Conservation (phyloP, 2,888 invertebrate species). For the Drosophila nr. perissopoda region DNA sequence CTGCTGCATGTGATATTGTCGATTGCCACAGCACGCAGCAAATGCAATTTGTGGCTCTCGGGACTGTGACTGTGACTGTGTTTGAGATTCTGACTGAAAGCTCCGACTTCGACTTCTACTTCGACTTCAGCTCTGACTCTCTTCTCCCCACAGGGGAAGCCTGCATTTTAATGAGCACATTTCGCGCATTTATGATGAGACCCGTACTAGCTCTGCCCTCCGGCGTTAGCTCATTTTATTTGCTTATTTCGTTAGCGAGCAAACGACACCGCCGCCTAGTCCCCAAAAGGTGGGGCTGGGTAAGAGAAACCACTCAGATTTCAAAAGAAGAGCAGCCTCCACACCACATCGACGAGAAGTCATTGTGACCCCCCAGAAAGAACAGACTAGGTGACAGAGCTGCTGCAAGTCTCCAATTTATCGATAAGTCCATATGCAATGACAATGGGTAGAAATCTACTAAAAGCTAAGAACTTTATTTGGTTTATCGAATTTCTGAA, state of each 20-base stretch:
- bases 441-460: background rate
- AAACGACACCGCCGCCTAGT: slow-evolving; percentile 47
- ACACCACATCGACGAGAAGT: slow-evolving; percentile 23
- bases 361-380: slow-evolving; percentile 49
- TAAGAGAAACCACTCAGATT: slow-evolving; percentile 64
- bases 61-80: slow-evolving; percentile 19
- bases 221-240: slow-evolving; percentile 76
- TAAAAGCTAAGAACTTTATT: background rate
- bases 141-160: slow-evolving; percentile 14
- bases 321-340: slow-evolving; percentile 56
- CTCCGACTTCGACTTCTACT: slow-evolving; percentile 14
- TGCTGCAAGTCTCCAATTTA: slow-evolving; percentile 14
- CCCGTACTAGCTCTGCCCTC: slow-evolving; percentile 20
- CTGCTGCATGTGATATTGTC: slow-evolving; percentile 50
- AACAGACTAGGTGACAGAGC: background rate
- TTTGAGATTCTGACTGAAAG: slow-evolving; percentile 1
- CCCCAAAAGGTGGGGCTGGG: slow-evolving; percentile 9
- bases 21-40: slow-evolving; percentile 73
- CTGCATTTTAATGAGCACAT: slow-evolving; percentile 80
- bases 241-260: slow-evolving; percentile 75
- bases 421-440: slow-evolving; percentile 33
- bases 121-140: slow-evolving; percentile 15
- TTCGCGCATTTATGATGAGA: slow-evolving; percentile 77
- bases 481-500: background rate
- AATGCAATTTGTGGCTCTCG: slow-evolving; percentile 73